Conservation (phyloP, 2,113 vertebrate species). For the Poicephalus meyeri region DNA sequence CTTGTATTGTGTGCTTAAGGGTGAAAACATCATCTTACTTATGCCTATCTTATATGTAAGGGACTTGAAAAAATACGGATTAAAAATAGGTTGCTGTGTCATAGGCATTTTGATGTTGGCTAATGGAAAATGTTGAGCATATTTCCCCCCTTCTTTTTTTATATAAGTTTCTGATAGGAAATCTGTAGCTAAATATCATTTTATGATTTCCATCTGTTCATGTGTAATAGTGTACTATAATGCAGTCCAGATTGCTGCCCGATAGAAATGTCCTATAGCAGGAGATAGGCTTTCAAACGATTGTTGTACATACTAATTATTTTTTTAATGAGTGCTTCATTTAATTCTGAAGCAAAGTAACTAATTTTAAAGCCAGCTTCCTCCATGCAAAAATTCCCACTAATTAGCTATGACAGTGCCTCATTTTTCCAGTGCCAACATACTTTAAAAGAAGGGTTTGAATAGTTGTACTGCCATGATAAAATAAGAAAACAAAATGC, state of each 20-base stretch:
- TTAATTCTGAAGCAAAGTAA: constrained; percentile 58
- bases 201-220: constrained; percentile 79
- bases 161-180: constrained; percentile 74
- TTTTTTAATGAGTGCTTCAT: constrained; percentile 66
- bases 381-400: constrained; percentile 29
- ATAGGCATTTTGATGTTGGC: constrained; percentile 61
- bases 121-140: constrained; percentile 70
- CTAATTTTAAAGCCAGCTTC: constrained; percentile 47
- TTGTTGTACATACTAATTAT: constrained; percentile 72
- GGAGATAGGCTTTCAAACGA: constrained; percentile 66
- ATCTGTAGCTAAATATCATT: constrained; percentile 78
- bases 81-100: constrained; percentile 23
- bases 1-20: background rate
- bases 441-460: background rate
- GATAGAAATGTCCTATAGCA: constrained; percentile 66
- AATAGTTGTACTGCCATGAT: background rate
- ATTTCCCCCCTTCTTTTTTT: constrained; percentile 67
- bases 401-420: constrained; percentile 17
- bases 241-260: constrained; percentile 70
- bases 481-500: background rate
- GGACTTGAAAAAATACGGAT: background rate
- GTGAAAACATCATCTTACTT: background rate
- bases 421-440: background rate
- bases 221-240: constrained; percentile 71
- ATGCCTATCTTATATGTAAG: background rate